Conservation (phyloP, 2,797 vertebrate species). For the Tachyglossus aculeatus region DNA sequence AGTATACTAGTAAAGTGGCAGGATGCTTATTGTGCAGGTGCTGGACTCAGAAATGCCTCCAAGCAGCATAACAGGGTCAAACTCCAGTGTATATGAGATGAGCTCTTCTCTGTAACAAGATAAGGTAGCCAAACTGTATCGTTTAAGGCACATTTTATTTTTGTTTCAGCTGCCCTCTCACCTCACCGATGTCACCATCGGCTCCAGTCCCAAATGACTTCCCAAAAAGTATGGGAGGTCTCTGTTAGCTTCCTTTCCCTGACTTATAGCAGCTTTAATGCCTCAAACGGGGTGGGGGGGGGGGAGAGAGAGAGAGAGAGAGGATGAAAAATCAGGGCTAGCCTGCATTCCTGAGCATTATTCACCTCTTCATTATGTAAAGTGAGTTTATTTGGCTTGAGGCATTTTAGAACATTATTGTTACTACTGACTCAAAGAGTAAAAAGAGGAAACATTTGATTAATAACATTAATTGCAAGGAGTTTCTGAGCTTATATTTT, state of each 20-base stretch:
- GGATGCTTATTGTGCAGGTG: background rate
- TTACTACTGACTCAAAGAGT: background rate
- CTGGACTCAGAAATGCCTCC: background rate
- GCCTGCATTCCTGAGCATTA: background rate
- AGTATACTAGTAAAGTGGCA: background rate
- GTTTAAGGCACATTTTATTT: slow-evolving; percentile 11
- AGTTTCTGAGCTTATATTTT: background rate
- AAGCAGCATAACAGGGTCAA: background rate
- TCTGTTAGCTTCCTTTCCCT: accelerated
- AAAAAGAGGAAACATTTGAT: background rate
- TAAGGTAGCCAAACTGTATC: background rate
- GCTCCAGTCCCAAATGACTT: background rate
- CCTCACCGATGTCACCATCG: background rate
- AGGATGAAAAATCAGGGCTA: background rate
- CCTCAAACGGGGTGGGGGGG: background rate
- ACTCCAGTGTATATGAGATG: background rate
- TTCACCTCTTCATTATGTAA: background rate
- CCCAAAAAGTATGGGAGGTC: background rate
- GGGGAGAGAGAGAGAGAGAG: background rate
- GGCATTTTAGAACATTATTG: background rate
- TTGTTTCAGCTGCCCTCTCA: background rate
- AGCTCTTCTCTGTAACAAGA: slow-evolving; percentile 14
- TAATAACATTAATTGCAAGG: background rate
- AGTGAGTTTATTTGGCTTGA: background rate
- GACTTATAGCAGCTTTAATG: background rate